Evolutionary conservation across 2,113 vertebrate species (phyloP).

Genomic region (Anguilla japonica): DNA sequence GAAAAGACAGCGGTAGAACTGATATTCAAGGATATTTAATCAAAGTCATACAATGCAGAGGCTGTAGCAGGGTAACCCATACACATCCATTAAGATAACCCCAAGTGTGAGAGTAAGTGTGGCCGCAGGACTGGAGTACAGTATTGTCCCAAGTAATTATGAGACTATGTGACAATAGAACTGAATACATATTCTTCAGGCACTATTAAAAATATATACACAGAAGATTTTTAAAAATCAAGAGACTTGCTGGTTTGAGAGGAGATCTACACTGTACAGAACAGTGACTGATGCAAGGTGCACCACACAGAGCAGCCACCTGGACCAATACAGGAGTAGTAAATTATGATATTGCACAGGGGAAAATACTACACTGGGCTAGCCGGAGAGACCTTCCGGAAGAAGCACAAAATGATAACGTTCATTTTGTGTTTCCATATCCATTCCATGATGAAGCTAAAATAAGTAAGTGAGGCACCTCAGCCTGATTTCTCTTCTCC

Average conservation of each 20-base stretch:
- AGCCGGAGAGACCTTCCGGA: not conserved
- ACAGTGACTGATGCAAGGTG: not conserved
- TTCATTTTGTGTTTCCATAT: not conserved
- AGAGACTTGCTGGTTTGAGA: not conserved
- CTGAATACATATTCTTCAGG: not conserved
- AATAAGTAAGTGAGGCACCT: not conserved
- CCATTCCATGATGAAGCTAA: not conserved
- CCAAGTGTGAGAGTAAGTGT: not conserved
- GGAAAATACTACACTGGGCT: not conserved
- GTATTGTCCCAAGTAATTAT: not conserved
- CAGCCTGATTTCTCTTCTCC: not conserved
- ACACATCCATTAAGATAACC: not conserved
- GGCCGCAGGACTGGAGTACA: not conserved
- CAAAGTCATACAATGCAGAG: not conserved
- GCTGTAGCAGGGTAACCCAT: not conserved
- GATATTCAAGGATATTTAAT: not conserved
- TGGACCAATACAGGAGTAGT: not conserved
- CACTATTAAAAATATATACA: too few relatives aligned
- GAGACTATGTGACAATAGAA: not conserved
- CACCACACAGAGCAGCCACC: not conserved
- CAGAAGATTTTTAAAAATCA: too few relatives aligned
- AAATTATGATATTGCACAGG: not conserved
- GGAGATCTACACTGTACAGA: not conserved
- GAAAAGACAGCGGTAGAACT: not conserved
- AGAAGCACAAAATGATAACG: not conserved